Base-by-base conservation (phyloP, 53 echinoderm and acorn worm genomes). In the Holothuria leucospilota region DNA sequence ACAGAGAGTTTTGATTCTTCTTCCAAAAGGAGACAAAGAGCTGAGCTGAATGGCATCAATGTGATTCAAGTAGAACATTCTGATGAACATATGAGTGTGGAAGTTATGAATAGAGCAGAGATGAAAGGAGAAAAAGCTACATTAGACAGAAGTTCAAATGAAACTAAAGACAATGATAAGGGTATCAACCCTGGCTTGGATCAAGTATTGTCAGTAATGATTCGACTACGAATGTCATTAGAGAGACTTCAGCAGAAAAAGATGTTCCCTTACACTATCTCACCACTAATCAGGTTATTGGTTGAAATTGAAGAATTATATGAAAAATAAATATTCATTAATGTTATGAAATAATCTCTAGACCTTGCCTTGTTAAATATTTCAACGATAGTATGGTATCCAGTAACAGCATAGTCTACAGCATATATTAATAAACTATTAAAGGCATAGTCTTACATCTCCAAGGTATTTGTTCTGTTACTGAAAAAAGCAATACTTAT, bases 201-300 rank as follows among this genome's bases (percentile, higher is more conserved):
- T 39, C 83, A 93, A 25, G 89, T 83, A 15, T 91, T 96, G 86
- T 91, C 96, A 16, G 75, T 91, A 20, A 42, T 96, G 6, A 96
- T 94, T 18, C 78, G 94, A 51, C 86, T 96, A 12, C 83, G 93
- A 68, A 68, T 92, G 41, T 87, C 92, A 11, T 69, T 96, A 68
- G 94, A 94, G 74, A 91, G 90, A 52, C 72, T 96, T 0, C 84
- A 89, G 24, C 58, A 29, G 3, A 90, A 75, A n/a, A 39, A 83
- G 21, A 89, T 96, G 62, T 96, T 96, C 69, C 96, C 96, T 25
- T 96, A 92, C 63, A 80, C 91, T 8, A 86, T 85, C 7, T 59
- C 49, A 20, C 93, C 96, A 39, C 86, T 96, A 20, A 61, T 94
- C 26, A 78, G 85, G 68, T 71, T 94, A n/a, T 68, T 96, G 59